Evolutionary conservation across 2,797 vertebrate genomes (phyloP).

Genomic region (Moxostoma hubbsi): DNA sequence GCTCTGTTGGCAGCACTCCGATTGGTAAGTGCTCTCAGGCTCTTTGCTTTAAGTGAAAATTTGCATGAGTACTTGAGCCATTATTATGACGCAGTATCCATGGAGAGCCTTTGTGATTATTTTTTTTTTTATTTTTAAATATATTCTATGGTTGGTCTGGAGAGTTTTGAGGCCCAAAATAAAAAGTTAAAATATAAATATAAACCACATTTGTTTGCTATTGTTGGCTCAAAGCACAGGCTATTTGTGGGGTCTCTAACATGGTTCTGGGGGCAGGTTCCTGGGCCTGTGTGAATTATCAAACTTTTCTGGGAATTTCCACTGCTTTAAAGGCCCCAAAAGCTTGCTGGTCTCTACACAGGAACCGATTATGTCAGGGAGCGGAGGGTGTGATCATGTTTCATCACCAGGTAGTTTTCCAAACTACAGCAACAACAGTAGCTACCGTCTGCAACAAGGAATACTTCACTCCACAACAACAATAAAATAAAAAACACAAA

Average conservation of each 20-base stretch:
- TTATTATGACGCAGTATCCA: neutral
- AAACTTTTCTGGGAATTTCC: no score
- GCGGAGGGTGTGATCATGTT: no score
- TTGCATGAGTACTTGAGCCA: neutral
- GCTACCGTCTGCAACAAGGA: no score
- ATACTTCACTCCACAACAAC: no score
- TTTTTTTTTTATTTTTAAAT: neutral
- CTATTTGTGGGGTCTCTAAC: neutral
- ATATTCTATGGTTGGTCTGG: neutral
- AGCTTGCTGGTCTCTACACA: no score
- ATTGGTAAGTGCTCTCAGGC: constrained; percentile 10
- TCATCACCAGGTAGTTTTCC: no score
- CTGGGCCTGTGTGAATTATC: no score
- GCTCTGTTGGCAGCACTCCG: constrained; percentile 1
- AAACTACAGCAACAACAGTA: no score
- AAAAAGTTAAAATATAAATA: neutral
- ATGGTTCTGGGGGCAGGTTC: no score
- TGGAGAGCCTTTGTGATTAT: neutral
- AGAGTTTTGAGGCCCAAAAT: neutral
- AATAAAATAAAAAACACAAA: no score
- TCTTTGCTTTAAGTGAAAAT: constrained; percentile 29
- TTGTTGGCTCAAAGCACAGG: neutral
- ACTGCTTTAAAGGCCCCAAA: no score
- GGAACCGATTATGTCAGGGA: no score
- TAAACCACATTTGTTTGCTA: neutral